Conservation (phyloP, 2,113 vertebrate species). For the Bufo bufo region DNA sequence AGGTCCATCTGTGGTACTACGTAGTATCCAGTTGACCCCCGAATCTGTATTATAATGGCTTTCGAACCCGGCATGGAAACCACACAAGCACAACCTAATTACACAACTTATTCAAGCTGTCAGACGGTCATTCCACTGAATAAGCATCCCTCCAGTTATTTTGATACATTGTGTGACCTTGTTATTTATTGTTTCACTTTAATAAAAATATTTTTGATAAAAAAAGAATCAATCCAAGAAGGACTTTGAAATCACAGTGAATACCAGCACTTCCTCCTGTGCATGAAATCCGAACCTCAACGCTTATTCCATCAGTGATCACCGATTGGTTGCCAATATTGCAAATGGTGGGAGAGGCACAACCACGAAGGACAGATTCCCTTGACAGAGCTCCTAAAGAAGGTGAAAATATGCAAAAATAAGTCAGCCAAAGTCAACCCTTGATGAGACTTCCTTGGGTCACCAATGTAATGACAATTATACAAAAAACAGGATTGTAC, state of each 20-base stretch:
- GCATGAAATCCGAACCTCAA: slow-evolving; percentile 27
- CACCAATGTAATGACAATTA: background rate
- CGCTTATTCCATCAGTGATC: background rate
- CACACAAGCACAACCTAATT: too few species aligned
- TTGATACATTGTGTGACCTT: too few species aligned
- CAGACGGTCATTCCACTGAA: too few species aligned
- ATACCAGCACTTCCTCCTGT: background rate
- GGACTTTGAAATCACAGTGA: background rate
- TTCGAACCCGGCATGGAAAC: too few species aligned
- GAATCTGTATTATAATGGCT: too few species aligned
- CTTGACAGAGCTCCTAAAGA: background rate
- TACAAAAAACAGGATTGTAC: background rate
- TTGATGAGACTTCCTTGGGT: background rate
- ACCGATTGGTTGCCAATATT: background rate
- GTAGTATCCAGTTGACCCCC: too few species aligned
- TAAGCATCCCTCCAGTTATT: too few species aligned
- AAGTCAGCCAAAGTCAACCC: background rate
- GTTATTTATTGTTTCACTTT: too few species aligned
- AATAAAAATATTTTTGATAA: too few species aligned
- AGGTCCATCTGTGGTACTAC: too few species aligned
- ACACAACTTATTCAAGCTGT: too few species aligned
- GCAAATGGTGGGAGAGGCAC: slow-evolving; percentile 19
- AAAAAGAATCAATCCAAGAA: background rate
- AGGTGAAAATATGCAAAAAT: background rate
- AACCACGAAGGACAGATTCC: slow-evolving; percentile 1